Percentiles rank a stretch among this genome's conserved stretches.
Conservation (phyloP, 2,888 invertebrate genomes). For the Cryptocephalus primarius region DNA sequence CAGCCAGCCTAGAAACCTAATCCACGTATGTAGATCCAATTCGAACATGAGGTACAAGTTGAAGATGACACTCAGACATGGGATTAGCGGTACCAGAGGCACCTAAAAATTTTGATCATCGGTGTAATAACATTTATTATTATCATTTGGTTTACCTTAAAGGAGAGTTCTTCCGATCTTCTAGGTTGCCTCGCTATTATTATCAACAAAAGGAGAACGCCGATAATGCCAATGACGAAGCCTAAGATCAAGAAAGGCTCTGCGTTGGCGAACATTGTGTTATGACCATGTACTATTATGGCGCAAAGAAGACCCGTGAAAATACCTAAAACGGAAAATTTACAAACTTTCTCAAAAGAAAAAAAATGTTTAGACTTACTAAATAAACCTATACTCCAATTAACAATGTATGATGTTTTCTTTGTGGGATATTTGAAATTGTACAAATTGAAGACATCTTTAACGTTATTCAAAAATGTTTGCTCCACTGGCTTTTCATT, state of each 20-base stretch:
- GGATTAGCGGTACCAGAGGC: slow-evolving; percentile 75
- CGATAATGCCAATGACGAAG: slow-evolving; percentile 33
- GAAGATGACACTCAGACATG: slow-evolving; percentile 72
- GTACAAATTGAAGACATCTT: slow-evolving; percentile 61
- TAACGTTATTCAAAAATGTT: slow-evolving; percentile 18
- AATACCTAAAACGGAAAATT: slow-evolving; percentile 41
- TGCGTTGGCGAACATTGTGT: slow-evolving; percentile 22
- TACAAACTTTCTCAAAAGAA: no score
- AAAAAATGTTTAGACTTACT: slow-evolving; percentile 39
- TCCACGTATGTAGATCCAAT: slow-evolving; percentile 76
- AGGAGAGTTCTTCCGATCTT: slow-evolving; percentile 49
- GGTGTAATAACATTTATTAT: no score
- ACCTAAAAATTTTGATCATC: slow-evolving; percentile 44
- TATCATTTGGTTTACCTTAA: slow-evolving; percentile 45
- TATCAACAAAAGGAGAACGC: slow-evolving; percentile 44
- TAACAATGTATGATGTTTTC: slow-evolving; percentile 54
- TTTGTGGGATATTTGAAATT: slow-evolving; percentile 55
- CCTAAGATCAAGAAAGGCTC: slow-evolving; percentile 32
- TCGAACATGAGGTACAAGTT: slow-evolving; percentile 89
- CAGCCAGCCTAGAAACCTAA: slow-evolving; percentile 80
- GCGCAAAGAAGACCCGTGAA: slow-evolving; percentile 44
- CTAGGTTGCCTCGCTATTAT: slow-evolving; percentile 62
- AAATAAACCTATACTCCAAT: slow-evolving; percentile 46
- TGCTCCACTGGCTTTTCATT: slow-evolving; percentile 11
- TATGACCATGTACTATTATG: slow-evolving; percentile 33